These are phyloP conservation scores for Drosophila kambysellisi DNA, from an alignment of 2,888 invertebrate genomes.

Conservation along the genomic window DNA sequence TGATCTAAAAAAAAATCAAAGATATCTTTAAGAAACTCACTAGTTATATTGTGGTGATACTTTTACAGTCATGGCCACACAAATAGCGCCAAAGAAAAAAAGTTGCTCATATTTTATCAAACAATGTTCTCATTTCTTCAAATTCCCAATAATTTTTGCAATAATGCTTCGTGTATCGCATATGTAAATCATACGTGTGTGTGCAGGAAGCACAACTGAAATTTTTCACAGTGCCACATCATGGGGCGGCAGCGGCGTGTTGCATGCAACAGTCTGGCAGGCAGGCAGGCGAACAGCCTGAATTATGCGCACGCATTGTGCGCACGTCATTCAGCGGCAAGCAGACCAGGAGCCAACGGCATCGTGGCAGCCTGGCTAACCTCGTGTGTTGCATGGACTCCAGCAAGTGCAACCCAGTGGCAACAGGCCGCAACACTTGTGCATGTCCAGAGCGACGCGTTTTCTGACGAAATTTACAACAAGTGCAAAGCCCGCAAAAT, in stretches of 20 bases:
- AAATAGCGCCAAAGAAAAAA: background rate
- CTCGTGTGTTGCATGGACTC: slow-evolving; percentile 27
- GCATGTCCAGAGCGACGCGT: slow-evolving; percentile 63
- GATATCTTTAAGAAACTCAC: background rate
- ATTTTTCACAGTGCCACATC: slow-evolving; percentile 17
- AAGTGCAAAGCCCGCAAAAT: slow-evolving; percentile 72
- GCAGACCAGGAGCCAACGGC: slow-evolving; percentile 33
- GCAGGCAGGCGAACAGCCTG: slow-evolving; percentile 59
- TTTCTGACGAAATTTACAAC: slow-evolving; percentile 81
- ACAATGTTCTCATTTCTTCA: background rate
- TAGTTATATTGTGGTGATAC: background rate
- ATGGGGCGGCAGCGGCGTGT: slow-evolving; percentile 62
- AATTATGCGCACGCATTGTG: slow-evolving; percentile 82
- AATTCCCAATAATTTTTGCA: background rate
- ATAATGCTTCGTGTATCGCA: background rate
- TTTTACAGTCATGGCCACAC: background rate
- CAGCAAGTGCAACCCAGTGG: slow-evolving; percentile 26
- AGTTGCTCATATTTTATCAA: background rate
- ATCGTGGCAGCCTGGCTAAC: slow-evolving; percentile 17
- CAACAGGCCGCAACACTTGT: slow-evolving; percentile 62
- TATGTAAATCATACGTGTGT: background rate
- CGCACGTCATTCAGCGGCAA: slow-evolving; percentile 73
- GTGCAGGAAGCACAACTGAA: background rate
- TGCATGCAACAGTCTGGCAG: slow-evolving; percentile 68
- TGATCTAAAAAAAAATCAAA: too few relatives aligned